Conservation (phyloP, 2,113 vertebrate genomes). For the Pseudopipra pipra region DNA sequence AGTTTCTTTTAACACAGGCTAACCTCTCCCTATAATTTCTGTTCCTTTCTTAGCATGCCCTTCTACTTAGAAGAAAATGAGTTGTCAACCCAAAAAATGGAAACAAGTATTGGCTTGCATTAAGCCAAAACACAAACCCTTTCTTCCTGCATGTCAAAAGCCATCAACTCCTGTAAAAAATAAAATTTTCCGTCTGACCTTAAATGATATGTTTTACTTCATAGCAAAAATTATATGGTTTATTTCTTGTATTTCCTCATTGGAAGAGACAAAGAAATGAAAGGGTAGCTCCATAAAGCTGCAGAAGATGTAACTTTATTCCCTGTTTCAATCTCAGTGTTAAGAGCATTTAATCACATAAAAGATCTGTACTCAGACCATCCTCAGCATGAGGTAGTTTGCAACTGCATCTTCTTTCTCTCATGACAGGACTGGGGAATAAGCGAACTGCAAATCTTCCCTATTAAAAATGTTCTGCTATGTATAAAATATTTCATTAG, state of each 20-base stretch:
- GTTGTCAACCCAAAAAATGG: background rate
- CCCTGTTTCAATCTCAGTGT: background rate
- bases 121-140: background rate
- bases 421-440: rapidly evolving
- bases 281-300: background rate
- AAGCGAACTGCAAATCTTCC: background rate
- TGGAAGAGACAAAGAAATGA: background rate
- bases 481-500: background rate
- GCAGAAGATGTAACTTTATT: background rate
- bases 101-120: background rate
- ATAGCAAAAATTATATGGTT: background rate
- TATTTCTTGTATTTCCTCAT: background rate
- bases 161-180: background rate
- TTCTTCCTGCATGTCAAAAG: background rate
- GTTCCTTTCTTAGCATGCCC: background rate
- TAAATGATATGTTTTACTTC: background rate
- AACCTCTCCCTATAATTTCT: background rate
- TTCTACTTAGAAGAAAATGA: background rate
- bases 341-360: background rate
- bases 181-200: background rate
- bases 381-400: background rate
- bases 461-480: background rate
- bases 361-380: background rate
- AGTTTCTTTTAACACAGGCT: background rate
- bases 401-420: background rate